phyloP scores from a whole-genome alignment of 2,113 vertebrate species.

The Xyliphius kryptos region DNA sequence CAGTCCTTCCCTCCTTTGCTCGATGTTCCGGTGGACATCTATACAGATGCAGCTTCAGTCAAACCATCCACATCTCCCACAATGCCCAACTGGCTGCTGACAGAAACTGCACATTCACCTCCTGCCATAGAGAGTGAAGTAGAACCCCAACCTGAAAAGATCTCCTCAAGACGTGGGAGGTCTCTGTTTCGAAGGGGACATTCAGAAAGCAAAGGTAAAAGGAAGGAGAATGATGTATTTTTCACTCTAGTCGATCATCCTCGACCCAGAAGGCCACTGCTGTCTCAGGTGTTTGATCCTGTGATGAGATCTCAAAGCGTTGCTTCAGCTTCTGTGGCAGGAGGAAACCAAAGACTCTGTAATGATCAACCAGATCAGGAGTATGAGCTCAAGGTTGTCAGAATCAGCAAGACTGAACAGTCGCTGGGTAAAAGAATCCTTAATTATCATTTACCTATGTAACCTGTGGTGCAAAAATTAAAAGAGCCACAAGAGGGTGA shows the following conservation, averaged over 20 bases:
- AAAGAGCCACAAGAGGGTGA: too few relatives aligned
- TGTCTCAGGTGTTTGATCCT: slow-evolving; percentile 60
- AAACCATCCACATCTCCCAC: slow-evolving; percentile 8
- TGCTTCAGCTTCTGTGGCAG: background rate
- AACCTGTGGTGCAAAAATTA: too few relatives aligned
- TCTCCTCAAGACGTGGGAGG: slow-evolving; percentile 37
- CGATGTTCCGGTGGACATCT: slow-evolving; percentile 80
- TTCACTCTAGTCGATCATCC: slow-evolving; percentile 62
- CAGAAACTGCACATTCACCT: slow-evolving; percentile 40
- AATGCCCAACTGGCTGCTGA: slow-evolving; percentile 68
- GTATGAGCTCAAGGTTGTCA: slow-evolving; percentile 70
- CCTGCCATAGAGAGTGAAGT: slow-evolving; percentile 35
- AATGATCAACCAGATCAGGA: slow-evolving; percentile 44
- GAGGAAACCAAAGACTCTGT: background rate
- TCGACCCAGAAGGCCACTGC: slow-evolving; percentile 50
- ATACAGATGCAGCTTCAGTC: slow-evolving; percentile 23
- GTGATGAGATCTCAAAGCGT: slow-evolving; percentile 21
- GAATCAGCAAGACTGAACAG: slow-evolving; percentile 81
- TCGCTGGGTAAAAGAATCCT: slow-evolving; percentile 73
- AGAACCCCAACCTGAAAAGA: slow-evolving; percentile 40
- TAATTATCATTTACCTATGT: background rate
- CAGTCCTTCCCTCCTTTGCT: slow-evolving; percentile 69
- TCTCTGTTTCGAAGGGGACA: slow-evolving; percentile 51
- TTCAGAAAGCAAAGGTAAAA: slow-evolving; percentile 42
- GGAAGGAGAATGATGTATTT: slow-evolving; percentile 33